Evolutionary conservation across 2,113 vertebrate species (phyloP).

Genomic region (Reinhardtius hippoglossoides): DNA sequence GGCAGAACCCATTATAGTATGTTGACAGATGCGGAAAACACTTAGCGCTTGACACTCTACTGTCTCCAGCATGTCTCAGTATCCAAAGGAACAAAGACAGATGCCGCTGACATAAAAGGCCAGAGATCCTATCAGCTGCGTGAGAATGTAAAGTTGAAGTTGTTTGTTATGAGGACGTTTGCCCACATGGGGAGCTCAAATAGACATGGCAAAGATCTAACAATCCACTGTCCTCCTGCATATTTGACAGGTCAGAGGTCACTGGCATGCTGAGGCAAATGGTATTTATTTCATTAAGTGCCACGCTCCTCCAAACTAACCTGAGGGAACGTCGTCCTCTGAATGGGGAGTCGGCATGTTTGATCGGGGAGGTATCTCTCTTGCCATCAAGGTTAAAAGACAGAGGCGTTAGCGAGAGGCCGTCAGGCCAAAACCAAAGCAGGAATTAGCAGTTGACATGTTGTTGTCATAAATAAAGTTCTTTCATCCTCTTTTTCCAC

Average conservation of each 20-base stretch:
- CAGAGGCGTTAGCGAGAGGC: slow-evolving; percentile 16
- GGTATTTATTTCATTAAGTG: slow-evolving; percentile 66
- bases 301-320: slow-evolving; percentile 14
- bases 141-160: slow-evolving; percentile 26
- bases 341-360: slow-evolving; percentile 1
- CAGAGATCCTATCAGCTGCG: slow-evolving; percentile 45
- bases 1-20: not conserved
- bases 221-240: slow-evolving; percentile 36
- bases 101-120: slow-evolving; percentile 31
- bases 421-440: slow-evolving; percentile 37
- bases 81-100: slow-evolving; percentile 45
- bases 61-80: slow-evolving; percentile 32
- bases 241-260: slow-evolving; percentile 62
- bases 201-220: slow-evolving; percentile 26
- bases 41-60: not conserved
- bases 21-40: slow-evolving; percentile 10
- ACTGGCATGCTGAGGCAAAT: slow-evolving; percentile 28
- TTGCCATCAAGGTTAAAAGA: slow-evolving; percentile 35
- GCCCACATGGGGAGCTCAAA: slow-evolving; percentile 34
- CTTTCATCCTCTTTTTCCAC: not conserved
- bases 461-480: not conserved
- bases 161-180: slow-evolving; percentile 46
- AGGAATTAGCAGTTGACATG: slow-evolving; percentile 15
- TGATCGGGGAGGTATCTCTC: slow-evolving; percentile 22
- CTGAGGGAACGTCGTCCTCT: slow-evolving; percentile 9